Base-by-base conservation (phyloP, 2,888 invertebrate species). In the Drosophila anomelani region DNA sequence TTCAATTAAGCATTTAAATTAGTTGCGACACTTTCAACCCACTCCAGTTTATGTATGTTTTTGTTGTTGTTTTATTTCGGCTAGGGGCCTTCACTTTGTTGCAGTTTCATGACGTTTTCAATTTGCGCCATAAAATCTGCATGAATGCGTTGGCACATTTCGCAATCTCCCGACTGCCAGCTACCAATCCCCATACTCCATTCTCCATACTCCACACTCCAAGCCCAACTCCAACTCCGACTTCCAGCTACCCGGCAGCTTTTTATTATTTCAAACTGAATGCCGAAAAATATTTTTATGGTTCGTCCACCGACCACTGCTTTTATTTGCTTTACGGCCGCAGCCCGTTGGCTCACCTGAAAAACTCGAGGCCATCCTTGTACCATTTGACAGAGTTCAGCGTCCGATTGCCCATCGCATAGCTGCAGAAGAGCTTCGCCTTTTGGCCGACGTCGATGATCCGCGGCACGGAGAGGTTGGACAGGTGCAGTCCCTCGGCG, bases 351-450 rank as follows among this genome's bases (percentile, higher is more conserved):
- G 61, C 79, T 78, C 72, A 93, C 93, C 93, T 92, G 90, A 92
- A 93, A 92, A 93, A 93, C 85, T 93, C 93, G 72, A 85, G 90
- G 38, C 90, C 92, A 88, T 93, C 92, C 86, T 93, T 93, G 78
- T 93, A 93, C 92, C 93, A 93, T 91, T 93, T 93, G 72, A 93
- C 93, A 6, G 93, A 93, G 79, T 93, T 93, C 73, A 93, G 88
- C 39, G 91, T 92, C 77, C 92, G 91, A 81, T 91, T 91, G 78
- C 92, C 92, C 91, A 93, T 92, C 81, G 92, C 92, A 77, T 92
- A 93, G 84, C 92, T 92, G 87, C 93, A 93, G 76, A 92, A 92
- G 67, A 93, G 88, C 82, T 91, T 92, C 63, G 91, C 92, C 79
- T 87, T 90, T 78, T 92, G 92, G 75, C 92, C 85, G 72, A 90